phyloP scores from a whole-genome alignment of 2,888 invertebrate species.

The Mythimna vitellina region DNA sequence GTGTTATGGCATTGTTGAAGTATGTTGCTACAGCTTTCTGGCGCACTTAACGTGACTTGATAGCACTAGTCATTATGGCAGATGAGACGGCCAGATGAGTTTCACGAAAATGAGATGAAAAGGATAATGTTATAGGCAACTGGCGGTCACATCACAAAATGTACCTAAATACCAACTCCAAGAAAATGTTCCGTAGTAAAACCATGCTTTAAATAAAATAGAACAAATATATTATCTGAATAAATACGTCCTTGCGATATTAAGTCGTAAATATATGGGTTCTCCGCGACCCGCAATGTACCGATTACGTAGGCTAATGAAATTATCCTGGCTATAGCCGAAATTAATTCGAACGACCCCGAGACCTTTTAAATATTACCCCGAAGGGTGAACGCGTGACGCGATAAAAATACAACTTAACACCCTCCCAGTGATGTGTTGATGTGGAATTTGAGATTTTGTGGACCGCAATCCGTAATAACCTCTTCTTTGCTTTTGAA shows the following conservation, averaged over 20 bases:
- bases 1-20: constrained; percentile 20
- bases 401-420: constrained; percentile 72
- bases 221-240: constrained; percentile 58
- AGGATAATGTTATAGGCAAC: constrained; percentile 57
- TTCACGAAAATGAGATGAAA: constrained; percentile 48
- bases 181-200: constrained; percentile 33
- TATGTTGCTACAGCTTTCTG: constrained; percentile 27
- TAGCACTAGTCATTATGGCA: constrained; percentile 44
- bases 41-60: constrained; percentile 38
- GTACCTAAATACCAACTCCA: constrained; percentile 17
- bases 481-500: constrained; percentile 6
- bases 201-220: constrained; percentile 35
- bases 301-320: constrained; percentile 77
- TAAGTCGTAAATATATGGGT: constrained; percentile 78
- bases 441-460: constrained; percentile 42
- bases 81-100: constrained; percentile 46
- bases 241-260: constrained; percentile 74
- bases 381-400: constrained; percentile 71
- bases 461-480: constrained; percentile 22
- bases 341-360: constrained; percentile 80
- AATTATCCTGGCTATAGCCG: constrained; percentile 82
- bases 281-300: constrained; percentile 66
- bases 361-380: constrained; percentile 78
- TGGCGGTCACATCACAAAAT: constrained; percentile 40
- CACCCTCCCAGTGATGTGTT: constrained; percentile 54